These are phyloP conservation scores for Calephelis perditalis DNA, from an alignment of 2,888 invertebrate genomes.

Conservation along the genomic window DNA sequence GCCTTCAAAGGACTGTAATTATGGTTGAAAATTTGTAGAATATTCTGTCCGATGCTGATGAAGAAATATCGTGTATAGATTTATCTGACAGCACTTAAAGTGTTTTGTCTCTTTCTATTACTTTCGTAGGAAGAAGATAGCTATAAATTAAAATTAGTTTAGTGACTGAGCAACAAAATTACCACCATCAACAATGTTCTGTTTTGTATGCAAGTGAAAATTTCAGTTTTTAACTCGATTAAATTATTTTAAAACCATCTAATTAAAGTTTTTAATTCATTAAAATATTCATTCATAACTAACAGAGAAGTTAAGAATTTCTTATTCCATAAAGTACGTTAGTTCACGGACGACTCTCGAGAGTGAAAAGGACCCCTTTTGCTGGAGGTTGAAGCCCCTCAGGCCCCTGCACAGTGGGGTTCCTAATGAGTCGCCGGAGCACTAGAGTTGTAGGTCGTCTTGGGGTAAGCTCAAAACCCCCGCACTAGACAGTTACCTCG, in stretches of 20 bases:
- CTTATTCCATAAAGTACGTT: slow-evolving; percentile 39
- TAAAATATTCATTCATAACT: background rate
- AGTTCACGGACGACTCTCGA: slow-evolving; percentile 61
- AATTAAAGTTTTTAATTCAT: background rate
- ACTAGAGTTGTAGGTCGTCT: slow-evolving; percentile 74
- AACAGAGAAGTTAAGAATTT: slow-evolving; percentile 10
- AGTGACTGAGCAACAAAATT: no score
- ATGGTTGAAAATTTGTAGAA: no score
- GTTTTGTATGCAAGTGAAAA: no score
- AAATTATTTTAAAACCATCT: background rate
- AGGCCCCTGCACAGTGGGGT: slow-evolving; percentile 54
- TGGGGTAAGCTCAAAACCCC: slow-evolving; percentile 59
- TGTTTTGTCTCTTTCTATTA: no score
- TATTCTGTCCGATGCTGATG: no score
- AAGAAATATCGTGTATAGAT: no score
- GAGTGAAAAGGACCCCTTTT: slow-evolving; percentile 58
- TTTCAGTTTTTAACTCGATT: no score
- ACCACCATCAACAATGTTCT: no score
- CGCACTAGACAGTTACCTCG: slow-evolving; percentile 58
- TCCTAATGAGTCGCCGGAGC: slow-evolving; percentile 76
- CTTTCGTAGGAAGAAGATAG: no score
- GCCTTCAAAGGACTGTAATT: no score
- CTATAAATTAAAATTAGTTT: no score
- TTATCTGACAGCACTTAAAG: no score
- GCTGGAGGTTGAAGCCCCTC: slow-evolving; percentile 58